phyloP scores from a whole-genome alignment of 2,888 invertebrate species.

The Notodonta ziczac region DNA sequence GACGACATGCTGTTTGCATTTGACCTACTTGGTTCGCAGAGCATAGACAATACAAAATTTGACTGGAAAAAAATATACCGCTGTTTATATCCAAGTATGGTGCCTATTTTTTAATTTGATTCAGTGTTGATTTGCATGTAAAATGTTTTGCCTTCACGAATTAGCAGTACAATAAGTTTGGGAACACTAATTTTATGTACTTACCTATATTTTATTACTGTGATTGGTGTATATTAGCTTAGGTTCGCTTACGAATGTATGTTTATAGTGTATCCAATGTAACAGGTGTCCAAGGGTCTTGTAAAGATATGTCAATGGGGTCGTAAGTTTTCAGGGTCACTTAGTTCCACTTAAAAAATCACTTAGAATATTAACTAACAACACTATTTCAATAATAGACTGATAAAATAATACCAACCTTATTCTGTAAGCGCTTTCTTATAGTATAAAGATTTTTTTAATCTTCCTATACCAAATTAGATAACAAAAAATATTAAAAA shows the following conservation, averaged over 20 bases:
- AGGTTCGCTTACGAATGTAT: constrained; percentile 54
- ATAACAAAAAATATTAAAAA: too few relatives aligned
- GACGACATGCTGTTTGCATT: constrained; percentile 1
- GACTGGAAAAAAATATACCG: constrained; percentile 18
- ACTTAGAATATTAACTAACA: too few relatives aligned
- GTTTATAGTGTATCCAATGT: constrained; percentile 3
- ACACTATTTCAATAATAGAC: too few relatives aligned
- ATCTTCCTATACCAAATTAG: too few relatives aligned
- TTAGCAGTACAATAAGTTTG: constrained; percentile 51
- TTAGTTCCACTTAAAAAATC: too few relatives aligned
- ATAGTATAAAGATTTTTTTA: too few relatives aligned
- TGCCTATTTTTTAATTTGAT: constrained; percentile 59
- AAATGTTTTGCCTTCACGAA: constrained; percentile 79
- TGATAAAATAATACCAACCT: too few relatives aligned
- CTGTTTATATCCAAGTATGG: constrained; percentile 27
- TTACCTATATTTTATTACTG: constrained; percentile 32
- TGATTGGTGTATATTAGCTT: constrained; percentile 58
- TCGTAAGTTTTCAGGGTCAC: not conserved
- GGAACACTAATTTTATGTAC: constrained; percentile 52
- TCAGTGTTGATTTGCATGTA: constrained; percentile 82
- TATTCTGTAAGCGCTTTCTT: too few relatives aligned
- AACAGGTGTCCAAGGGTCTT: not conserved
- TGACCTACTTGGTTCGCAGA: not conserved
- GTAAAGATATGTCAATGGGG: not conserved
- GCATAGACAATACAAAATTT: not conserved